Percentiles rank a stretch among this genome's conserved stretches.
phyloP scores from a whole-genome alignment of 2,113 vertebrate species.

The Etheostoma cragini region DNA sequence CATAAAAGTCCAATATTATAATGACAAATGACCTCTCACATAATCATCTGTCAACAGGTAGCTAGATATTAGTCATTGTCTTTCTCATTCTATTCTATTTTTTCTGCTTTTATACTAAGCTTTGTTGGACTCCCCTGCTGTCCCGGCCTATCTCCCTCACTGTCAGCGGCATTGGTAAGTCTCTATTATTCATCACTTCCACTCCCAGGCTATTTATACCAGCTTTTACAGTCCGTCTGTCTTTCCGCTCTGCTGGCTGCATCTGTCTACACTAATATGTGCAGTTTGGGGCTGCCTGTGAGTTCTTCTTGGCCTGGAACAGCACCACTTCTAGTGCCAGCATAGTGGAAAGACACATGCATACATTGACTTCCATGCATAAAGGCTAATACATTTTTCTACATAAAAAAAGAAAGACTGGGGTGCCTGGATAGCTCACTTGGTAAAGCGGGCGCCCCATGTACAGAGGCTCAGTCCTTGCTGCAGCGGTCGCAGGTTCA shows the following conservation, averaged over 20 bases:
- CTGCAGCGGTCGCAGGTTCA: no score
- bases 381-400: background rate
- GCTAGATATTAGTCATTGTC: background rate
- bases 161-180: slow-evolving; percentile 55
- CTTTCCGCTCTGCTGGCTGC: slow-evolving; percentile 71
- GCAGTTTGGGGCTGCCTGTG: slow-evolving; percentile 16
- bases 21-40: background rate
- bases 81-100: slow-evolving; percentile 11
- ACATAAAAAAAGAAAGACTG: background rate
- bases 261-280: slow-evolving; percentile 64
- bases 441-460: no score
- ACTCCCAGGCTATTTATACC: slow-evolving; percentile 81
- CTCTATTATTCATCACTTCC: slow-evolving; percentile 83
- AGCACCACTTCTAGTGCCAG: background rate
- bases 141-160: slow-evolving; percentile 53
- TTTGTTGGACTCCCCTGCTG: slow-evolving; percentile 37
- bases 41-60: background rate
- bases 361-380: background rate
- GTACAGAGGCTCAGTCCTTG: no score
- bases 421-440: no score
- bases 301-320: slow-evolving; percentile 23
- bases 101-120: slow-evolving; percentile 23
- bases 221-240: slow-evolving; percentile 75
- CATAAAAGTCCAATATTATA: background rate
- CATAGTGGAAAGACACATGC: background rate